Conservation (phyloP, 2,797 vertebrate species). For the Aulostomus chinensis region DNA sequence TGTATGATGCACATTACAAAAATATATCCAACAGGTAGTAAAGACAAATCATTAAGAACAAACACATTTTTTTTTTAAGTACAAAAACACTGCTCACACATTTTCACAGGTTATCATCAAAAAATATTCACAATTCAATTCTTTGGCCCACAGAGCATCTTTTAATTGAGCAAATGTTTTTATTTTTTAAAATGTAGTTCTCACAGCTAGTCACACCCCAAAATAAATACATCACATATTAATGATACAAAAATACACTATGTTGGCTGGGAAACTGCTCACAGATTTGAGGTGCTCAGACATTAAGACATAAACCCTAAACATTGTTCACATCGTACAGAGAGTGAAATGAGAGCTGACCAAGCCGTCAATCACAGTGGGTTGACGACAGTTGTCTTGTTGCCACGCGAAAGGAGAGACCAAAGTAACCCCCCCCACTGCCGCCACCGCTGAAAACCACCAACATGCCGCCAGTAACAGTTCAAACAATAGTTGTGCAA, state of each 20-base stretch:
- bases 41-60: constrained; percentile 46
- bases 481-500: constrained; percentile 28
- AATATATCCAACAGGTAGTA: constrained; percentile 57
- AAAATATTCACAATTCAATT: constrained; percentile 35
- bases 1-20: constrained; percentile 60
- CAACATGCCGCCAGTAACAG: constrained; percentile 15
- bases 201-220: constrained; percentile 39
- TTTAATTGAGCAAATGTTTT: constrained; percentile 16
- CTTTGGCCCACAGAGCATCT: constrained; percentile 49
- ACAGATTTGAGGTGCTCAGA: constrained; percentile 45
- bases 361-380: constrained; percentile 12
- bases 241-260: constrained; percentile 72
- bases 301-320: constrained; percentile 46
- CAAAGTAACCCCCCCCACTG: neutral
- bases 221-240: constrained; percentile 68
- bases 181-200: constrained; percentile 3
- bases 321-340: constrained; percentile 52
- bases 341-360: constrained; percentile 14
- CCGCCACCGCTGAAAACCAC: constrained; percentile 2
- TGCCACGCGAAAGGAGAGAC: constrained; percentile 3
- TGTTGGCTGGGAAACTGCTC: constrained; percentile 44
- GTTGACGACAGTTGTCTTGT: constrained; percentile 9
- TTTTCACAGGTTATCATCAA: constrained; percentile 33
- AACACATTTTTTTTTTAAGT: constrained; percentile 21
- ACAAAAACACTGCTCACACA: constrained; percentile 43